These are phyloP conservation scores for Corythaixoides concolor DNA, from an alignment of 2,113 vertebrate genomes.

Conservation along the genomic window DNA sequence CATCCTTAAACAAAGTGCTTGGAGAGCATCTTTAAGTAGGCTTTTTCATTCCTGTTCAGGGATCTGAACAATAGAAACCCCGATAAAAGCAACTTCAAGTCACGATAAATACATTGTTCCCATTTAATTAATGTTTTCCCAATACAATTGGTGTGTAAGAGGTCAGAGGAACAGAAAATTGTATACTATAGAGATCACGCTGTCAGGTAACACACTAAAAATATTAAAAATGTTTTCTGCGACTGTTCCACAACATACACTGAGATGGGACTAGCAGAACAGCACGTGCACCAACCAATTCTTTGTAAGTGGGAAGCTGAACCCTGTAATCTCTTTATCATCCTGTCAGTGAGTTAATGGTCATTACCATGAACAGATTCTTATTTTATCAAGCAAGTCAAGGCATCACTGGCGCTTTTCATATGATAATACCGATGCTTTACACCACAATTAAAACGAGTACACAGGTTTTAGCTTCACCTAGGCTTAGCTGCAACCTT, in stretches of 20 bases:
- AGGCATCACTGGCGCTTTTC: slow-evolving; percentile 59
- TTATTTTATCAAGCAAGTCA: slow-evolving; percentile 58
- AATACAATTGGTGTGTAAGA: background rate
- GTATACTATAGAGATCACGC: background rate
- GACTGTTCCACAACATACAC: slow-evolving; percentile 17
- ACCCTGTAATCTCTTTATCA: slow-evolving; percentile 72
- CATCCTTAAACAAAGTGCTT: background rate
- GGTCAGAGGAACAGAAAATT: slow-evolving; percentile 13
- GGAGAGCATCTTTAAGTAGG: background rate
- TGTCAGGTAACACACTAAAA: slow-evolving; percentile 39
- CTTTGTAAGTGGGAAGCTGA: slow-evolving; percentile 39
- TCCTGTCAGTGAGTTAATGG: slow-evolving; percentile 69
- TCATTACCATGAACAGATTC: slow-evolving; percentile 58
- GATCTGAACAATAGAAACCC: background rate
- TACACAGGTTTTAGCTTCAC: slow-evolving; percentile 29
- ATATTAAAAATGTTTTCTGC: slow-evolving; percentile 31
- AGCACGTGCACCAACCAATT: background rate
- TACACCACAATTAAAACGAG: slow-evolving; percentile 53
- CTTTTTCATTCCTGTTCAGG: background rate
- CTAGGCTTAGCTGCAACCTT: slow-evolving; percentile 45
- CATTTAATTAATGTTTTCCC: slow-evolving; percentile 36
- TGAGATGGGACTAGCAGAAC: slow-evolving; percentile 12
- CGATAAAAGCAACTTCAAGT: background rate
- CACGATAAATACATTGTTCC: slow-evolving; percentile 17
- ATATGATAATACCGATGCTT: slow-evolving; percentile 59